A percentile compares a stretch with the other conserved stretches of the same genome.
Evolutionary conservation across 2,888 invertebrate species (phyloP).

Genomic region (Tetragonisca angustula): DNA sequence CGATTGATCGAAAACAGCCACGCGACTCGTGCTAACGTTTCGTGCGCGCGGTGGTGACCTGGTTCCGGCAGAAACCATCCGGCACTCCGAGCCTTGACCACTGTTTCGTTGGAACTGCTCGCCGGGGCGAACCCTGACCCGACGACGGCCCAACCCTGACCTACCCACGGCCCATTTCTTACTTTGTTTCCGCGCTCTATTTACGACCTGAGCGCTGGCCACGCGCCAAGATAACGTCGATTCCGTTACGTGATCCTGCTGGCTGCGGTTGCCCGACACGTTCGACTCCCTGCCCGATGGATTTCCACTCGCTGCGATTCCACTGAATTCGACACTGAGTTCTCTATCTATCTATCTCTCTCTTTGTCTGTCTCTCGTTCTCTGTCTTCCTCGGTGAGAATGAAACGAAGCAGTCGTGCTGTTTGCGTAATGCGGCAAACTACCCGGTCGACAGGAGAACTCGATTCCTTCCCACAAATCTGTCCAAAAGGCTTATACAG

Average conservation of each 20-base stretch:
- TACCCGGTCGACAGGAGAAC: not conserved
- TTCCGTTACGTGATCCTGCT: not conserved
- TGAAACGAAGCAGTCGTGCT: not conserved
- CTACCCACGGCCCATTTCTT: conserved; percentile 23
- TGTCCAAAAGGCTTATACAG: not conserved
- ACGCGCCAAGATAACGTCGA: conserved; percentile 35
- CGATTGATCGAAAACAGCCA: conserved; percentile 10
- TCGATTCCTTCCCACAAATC: not conserved
- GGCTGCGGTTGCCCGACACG: not conserved
- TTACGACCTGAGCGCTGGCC: conserved; percentile 36
- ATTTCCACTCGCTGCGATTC: not conserved
- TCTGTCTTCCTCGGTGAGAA: not conserved
- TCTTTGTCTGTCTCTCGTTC: no score
- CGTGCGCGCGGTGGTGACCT: conserved; percentile 31
- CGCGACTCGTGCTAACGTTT: conserved; percentile 11
- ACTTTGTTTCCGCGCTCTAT: conserved; percentile 44
- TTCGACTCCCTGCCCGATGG: not conserved
- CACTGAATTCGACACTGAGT: not conserved
- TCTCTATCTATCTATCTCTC: no score
- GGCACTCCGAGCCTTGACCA: conserved; percentile 44
- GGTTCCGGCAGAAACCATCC: conserved; percentile 15
- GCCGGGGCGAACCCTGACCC: conserved; percentile 46
- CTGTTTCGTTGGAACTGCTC: conserved; percentile 18
- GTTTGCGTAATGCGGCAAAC: not conserved
- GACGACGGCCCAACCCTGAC: conserved; percentile 48